phyloP scores from a whole-genome alignment of 2,797 vertebrate genomes.

The Takifugu ocellatus region DNA sequence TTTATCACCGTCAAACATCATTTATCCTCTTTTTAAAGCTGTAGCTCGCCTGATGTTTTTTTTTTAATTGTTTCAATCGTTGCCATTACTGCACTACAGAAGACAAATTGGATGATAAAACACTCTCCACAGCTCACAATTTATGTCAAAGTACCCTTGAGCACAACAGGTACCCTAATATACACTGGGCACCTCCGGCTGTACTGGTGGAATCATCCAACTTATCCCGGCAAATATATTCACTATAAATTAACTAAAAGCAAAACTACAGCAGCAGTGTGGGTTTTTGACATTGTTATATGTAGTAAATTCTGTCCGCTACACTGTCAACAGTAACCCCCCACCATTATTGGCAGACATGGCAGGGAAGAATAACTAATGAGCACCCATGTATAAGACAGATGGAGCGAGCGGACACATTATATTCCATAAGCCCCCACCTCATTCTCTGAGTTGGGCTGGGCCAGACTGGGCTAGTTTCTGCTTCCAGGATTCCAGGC shows the following conservation, averaged over 20 bases:
- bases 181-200: constrained; percentile 18
- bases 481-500: constrained; percentile 51
- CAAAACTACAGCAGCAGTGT: neutral
- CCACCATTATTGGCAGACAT: constrained; percentile 16
- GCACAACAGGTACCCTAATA: constrained; percentile 54
- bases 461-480: constrained; percentile 54
- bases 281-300: constrained; percentile 17
- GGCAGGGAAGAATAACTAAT: constrained; percentile 45
- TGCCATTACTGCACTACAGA: constrained; percentile 53
- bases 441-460: constrained; percentile 30
- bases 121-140: constrained; percentile 36
- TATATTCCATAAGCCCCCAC: constrained; percentile 45
- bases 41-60: constrained; percentile 54
- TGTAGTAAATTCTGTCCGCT: neutral
- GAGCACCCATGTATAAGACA: constrained; percentile 39
- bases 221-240: neutral
- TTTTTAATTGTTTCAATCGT: constrained; percentile 40
- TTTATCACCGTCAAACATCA: constrained; percentile 41
- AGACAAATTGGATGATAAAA: constrained; percentile 8
- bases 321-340: constrained; percentile 20
- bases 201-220: constrained; percentile 33
- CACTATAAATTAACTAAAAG: constrained; percentile 8
- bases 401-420: constrained; percentile 48
- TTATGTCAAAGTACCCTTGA: constrained; percentile 66
- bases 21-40: constrained; percentile 51